Evolutionary conservation across 2,797 vertebrate genomes (phyloP), one percentile per base, ranked within the genome.

Genomic region (Acanthornis magna): DNA sequence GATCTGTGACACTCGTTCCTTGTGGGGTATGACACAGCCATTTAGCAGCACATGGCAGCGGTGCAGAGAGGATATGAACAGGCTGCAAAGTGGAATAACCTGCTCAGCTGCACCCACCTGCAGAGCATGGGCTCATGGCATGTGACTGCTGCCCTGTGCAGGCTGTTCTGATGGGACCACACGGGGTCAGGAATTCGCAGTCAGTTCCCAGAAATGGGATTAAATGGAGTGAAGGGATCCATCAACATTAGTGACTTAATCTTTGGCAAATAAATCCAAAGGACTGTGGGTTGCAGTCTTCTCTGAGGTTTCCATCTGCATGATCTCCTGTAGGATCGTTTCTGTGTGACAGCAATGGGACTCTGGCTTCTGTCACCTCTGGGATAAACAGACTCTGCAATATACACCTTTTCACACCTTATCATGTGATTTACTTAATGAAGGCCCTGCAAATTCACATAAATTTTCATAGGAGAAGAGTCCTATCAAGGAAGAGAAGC

Each of bases 381-480:
- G 93, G 91, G 89, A 88, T 87, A 78, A 97, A 95, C 61, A 97
- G 60, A 26, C 38, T 86, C 82, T 91, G 92, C 85, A 94, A 88
- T 61, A 71, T 89, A 86, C 57, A 81, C 86, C 85, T 95, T 94
- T 43, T 85, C 67, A 45, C 27, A 32, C 89, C 89, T 85, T 68
- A 95, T 60, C 22, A 1, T 82, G 86, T 87, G 96, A 93, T 58
- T 97, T 94, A 88, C 60, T 80, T 82, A 72, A 93, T 89, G 93
- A 96, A 88, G 77, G 85, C 73, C 92, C 66, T 96, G 67, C 51
- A 76, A 83, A 88, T 60, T 94, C 84, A 54, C 79, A 93, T 89
- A 32, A 26, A 96, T 96, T 93, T 98, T 91, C 79, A 71, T 89
- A 48, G 27, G 54, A 85, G 65, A 92, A 54, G 42, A 87, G 67